Evolutionary conservation across 2,797 vertebrate genomes (phyloP), one percentile per base, ranked within the genome.

Genomic region (Pyrocephalus nanus): DNA sequence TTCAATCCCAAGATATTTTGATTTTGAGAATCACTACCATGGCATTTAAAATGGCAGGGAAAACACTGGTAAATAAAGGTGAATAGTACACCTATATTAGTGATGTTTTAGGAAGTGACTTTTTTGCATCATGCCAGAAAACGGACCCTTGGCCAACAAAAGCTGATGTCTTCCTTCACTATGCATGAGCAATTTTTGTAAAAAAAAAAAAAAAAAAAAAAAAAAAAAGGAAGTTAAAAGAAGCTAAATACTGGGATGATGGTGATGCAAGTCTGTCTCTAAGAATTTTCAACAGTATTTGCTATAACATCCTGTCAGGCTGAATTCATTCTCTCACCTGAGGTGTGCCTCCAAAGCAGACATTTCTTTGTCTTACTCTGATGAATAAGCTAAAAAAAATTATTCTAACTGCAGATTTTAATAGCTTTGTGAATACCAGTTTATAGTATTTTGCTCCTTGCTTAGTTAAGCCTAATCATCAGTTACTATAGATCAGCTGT

Each of bases 391-490:
- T 25, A 27, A 58, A 80, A 54, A 48, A n/a, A 61, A 34, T 25
- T 4, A 40, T 7, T 40, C 9, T 74, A 75, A 79, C 53, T 34
- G 12, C 19, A 76, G 12, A 79, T 74, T 90, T 91, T 66, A 94
- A 78, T 48, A 81, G 57, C 14, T 77, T 48, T 84, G 27, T 69
- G 53, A 76, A 64, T 43, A 80, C 8, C 23, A 71, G 8, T 67
- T 84, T 70, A 26, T 45, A 69, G 53, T 40, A 77, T 79, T 94
- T 93, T 87, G 20, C 51, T 80, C 13, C 62, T 42, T 65, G 86
- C 43, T 87, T 82, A 86, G 61, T 84, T 74, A 94, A 95, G 69
- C 27, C 51, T 90, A 87, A 73, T 89, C 50, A 77, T 74, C 43
- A 75, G 50, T 65, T 94, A 53, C n/a, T 58, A 40, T 4, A 89